A percentile compares a stretch with the other conserved stretches of the same genome.
phyloP scores from a whole-genome alignment of 1,140 invertebrate genomes.

The Elysia chlorotica region DNA sequence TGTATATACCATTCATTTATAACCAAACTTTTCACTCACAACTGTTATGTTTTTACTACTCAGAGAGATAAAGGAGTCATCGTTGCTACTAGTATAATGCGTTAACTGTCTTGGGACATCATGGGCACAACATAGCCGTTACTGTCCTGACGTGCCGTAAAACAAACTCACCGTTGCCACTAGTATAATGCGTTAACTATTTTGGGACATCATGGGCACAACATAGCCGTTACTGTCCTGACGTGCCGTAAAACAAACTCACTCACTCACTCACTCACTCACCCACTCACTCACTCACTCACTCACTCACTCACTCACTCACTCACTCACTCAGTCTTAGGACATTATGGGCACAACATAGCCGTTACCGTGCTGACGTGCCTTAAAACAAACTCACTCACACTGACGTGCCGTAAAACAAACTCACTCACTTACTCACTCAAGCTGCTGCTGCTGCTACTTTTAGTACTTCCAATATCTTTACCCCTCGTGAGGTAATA shows the following conservation, averaged over 20 bases:
- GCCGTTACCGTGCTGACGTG: too few species aligned
- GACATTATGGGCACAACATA: too few species aligned
- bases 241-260: neutral
- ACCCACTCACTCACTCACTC: conserved; percentile 8
- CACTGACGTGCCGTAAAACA: too few species aligned
- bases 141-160: neutral
- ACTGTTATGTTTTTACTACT: too few species aligned
- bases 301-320: neutral
- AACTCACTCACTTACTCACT: too few species aligned
- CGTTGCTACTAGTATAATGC: neutral
- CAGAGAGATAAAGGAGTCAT: too few species aligned
- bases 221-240: neutral
- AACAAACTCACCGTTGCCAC: neutral
- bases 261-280: conserved; percentile 4
- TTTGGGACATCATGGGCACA: too few species aligned
- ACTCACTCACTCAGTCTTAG: too few species aligned
- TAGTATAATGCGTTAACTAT: neutral
- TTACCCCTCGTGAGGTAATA: neutral
- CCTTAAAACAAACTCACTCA: too few species aligned
- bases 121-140: neutral
- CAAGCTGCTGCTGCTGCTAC: neutral
- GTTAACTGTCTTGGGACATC: neutral
- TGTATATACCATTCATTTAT: too few species aligned
- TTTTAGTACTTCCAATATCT: neutral
- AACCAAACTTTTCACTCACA: too few species aligned